These are phyloP conservation scores for Leptopilina boulardi DNA, from an alignment of 1,140 invertebrate genomes.

Conservation along the genomic window DNA sequence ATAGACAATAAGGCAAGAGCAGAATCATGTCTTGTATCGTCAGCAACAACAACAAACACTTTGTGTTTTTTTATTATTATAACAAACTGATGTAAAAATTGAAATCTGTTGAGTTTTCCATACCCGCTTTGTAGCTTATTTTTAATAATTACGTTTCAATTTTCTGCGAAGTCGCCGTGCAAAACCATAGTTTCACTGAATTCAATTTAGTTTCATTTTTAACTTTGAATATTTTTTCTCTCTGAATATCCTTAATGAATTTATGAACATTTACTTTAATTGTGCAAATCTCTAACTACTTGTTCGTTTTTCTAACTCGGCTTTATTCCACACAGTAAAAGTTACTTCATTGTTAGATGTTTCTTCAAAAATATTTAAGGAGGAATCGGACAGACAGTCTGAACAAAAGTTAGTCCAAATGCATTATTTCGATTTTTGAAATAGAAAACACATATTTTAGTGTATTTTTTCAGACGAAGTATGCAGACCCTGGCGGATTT, in stretches of 20 bases:
- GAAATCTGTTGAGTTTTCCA: background rate
- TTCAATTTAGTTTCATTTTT: background rate
- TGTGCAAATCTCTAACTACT: background rate
- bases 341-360: background rate
- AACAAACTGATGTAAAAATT: too few species aligned
- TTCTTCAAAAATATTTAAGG: background rate
- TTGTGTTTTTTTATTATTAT: background rate
- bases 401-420: too few species aligned
- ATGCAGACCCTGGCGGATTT: too few species aligned
- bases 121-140: background rate
- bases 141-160: background rate
- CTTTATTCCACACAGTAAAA: background rate
- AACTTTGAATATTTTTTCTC: background rate
- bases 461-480: too few species aligned
- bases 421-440: too few species aligned
- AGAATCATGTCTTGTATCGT: background rate
- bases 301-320: background rate
- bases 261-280: background rate
- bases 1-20: background rate
- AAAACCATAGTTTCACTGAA: slow-evolving; percentile 8
- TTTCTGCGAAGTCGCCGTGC: background rate
- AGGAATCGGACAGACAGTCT: too few species aligned
- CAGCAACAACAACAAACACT: background rate
- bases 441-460: too few species aligned
- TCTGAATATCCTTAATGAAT: background rate